Percentiles rank a stretch among this genome's conserved stretches.
Evolutionary conservation across 1,140 invertebrate species (phyloP).

Genomic region (Eriosoma lanigerum): DNA sequence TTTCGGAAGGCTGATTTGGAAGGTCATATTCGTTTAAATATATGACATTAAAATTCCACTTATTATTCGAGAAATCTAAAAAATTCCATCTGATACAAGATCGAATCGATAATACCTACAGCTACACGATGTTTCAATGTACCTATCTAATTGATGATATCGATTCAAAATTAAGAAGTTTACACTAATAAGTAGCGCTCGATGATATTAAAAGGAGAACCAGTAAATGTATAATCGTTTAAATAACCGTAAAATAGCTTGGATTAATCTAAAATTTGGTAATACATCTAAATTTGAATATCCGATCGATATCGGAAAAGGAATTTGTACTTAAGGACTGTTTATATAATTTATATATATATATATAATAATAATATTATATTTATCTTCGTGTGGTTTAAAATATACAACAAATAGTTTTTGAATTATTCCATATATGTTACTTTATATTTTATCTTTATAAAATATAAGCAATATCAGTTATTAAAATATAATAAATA

Average conservation of each 20-base stretch:
- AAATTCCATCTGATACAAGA: not conserved
- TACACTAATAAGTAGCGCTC: conserved; percentile 32
- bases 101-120: not conserved
- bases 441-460: too few relatives aligned
- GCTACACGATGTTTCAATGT: not conserved
- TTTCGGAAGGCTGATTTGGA: not conserved
- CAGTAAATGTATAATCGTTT: not conserved
- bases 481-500: too few relatives aligned
- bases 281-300: not conserved
- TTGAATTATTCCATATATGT: too few relatives aligned
- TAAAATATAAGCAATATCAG: too few relatives aligned
- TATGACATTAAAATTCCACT: conserved; percentile 11
- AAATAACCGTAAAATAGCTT: not conserved
- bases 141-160: conserved; percentile 1
- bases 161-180: conserved; percentile 28
- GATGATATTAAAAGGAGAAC: not conserved
- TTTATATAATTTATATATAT: too few relatives aligned
- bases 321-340: too few relatives aligned
- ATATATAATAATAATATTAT: too few relatives aligned
- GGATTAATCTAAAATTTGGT: not conserved
- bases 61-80: conserved; percentile 8
- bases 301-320: not conserved
- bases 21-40: not conserved
- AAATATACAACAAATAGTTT: too few relatives aligned
- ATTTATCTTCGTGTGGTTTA: too few relatives aligned